These are phyloP conservation scores for Drosophila lacteicornis DNA, from an alignment of 1,140 invertebrate genomes.

Conservation along the genomic window DNA sequence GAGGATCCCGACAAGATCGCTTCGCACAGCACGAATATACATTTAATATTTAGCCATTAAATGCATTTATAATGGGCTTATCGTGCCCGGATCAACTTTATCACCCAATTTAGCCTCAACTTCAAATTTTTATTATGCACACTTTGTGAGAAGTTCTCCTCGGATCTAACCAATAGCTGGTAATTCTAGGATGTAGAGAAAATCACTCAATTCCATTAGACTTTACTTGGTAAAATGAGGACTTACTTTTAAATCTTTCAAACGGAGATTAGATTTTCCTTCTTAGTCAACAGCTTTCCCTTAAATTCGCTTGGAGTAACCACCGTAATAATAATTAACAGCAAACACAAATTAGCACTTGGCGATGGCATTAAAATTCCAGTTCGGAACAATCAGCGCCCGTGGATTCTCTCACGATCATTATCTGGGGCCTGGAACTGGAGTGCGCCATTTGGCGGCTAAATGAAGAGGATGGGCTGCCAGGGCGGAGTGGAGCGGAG, in stretches of 20 bases:
- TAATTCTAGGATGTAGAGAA: neutral
- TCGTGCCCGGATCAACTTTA: constrained; percentile 77
- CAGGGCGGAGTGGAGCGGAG: neutral
- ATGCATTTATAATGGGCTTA: constrained; percentile 82
- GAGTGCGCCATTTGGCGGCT: constrained; percentile 53
- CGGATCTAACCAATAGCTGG: neutral
- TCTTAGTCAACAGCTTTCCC: neutral
- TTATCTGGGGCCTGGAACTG: constrained; percentile 56
- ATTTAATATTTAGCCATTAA: constrained; percentile 83
- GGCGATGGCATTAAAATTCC: constrained; percentile 70
- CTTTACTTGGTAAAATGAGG: too few species aligned
- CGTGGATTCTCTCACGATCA: constrained; percentile 77
- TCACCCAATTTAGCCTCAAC: constrained; percentile 69
- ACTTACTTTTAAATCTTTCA: too few species aligned
- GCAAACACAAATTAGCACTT: constrained; percentile 72
- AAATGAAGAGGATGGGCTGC: constrained; percentile 38
- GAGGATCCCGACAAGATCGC: constrained; percentile 44
- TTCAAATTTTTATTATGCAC: constrained; percentile 68
- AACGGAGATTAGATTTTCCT: neutral
- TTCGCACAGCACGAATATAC: constrained; percentile 71
- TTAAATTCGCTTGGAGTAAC: neutral
- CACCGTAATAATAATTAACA: constrained; percentile 63
- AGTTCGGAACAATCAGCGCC: constrained; percentile 50
- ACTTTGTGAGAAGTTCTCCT: constrained; percentile 31
- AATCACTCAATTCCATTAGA: neutral